Base-by-base conservation (phyloP, 2,797 vertebrate species). In the Carapus acus region DNA sequence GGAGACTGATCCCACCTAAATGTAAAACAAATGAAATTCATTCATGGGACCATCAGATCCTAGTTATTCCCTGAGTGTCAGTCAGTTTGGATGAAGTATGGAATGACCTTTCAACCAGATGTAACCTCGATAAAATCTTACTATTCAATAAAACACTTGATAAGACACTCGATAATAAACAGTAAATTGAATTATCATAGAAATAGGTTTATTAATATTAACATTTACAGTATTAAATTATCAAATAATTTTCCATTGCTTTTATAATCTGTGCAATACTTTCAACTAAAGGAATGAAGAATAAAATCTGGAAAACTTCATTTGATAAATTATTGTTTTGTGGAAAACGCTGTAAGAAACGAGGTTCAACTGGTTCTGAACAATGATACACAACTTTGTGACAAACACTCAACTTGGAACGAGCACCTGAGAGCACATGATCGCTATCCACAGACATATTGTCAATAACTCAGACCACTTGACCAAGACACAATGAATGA, bases 391-490 rank as follows among this genome's bases (percentile, higher is more conserved):
- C 49, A 52, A 62, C 49, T 23, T 19, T 58, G 52, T 64, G 62
- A 73, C 37, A 7, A 9, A 33, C 4, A 33, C 11, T 57, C 27
- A 42, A 47, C 36, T 60, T 60, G 62, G 44, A 75, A 61, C 67
- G 41, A 79, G 65, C 66, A 85, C 85, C 82, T 77, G 80, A 84
- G 78, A 59, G 54, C 20, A 77, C 44, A 62, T 70, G 69, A 67
- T 64, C 57, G 67, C 54, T 46, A 22, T 21, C 53, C 23, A 1
- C 39, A 17, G 48, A 60, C 27, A 11, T 6, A n/a, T 61, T 56
- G 45, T 37, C 21, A 33, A 42, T 48, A 58, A 51, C 41, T 20
- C 45, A 47, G 11, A 29, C 6, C 27, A 29, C 6, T 29, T n/a
- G 27, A 29, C 11, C 11, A 6, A 29, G 6, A 6, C 17, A 21